A percentile compares a stretch with the other conserved stretches of the same genome.
Evolutionary conservation across 2,888 invertebrate genomes (phyloP).

Genomic region (Adineta ricciae): DNA sequence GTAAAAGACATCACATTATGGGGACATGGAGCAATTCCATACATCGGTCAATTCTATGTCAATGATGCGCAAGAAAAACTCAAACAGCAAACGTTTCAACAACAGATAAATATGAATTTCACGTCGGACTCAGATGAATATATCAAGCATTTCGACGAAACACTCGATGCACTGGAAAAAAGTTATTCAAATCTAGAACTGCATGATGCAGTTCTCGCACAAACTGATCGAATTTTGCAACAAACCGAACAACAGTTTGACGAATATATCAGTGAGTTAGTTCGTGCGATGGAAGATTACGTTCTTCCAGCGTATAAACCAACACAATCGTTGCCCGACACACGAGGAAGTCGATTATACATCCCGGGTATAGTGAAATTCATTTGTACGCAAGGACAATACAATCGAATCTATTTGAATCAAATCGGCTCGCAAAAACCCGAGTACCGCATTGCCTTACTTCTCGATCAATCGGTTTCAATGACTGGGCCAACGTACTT

Average conservation of each 20-base stretch:
- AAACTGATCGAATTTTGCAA: background rate
- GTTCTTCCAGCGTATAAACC: background rate
- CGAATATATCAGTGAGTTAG: background rate
- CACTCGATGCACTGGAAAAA: background rate
- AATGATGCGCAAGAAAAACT: background rate
- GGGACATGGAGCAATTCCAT: background rate
- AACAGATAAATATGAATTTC: background rate
- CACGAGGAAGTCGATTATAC: background rate
- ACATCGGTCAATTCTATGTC: background rate
- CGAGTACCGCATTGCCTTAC: background rate
- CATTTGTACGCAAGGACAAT: conserved; percentile 10
- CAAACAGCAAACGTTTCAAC: background rate
- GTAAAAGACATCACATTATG: background rate
- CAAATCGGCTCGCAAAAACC: background rate
- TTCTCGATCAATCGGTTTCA: background rate
- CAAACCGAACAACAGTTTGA: background rate
- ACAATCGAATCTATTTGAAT: background rate
- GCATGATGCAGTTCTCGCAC: background rate
- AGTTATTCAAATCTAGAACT: background rate
- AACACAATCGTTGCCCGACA: background rate
- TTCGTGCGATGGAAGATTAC: background rate
- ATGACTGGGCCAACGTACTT: background rate
- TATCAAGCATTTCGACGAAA: background rate
- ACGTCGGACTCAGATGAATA: background rate
- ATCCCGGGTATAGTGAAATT: background rate